Conservation (phyloP, 2,113 vertebrate genomes). For the Dascyllus trimaculatus region DNA sequence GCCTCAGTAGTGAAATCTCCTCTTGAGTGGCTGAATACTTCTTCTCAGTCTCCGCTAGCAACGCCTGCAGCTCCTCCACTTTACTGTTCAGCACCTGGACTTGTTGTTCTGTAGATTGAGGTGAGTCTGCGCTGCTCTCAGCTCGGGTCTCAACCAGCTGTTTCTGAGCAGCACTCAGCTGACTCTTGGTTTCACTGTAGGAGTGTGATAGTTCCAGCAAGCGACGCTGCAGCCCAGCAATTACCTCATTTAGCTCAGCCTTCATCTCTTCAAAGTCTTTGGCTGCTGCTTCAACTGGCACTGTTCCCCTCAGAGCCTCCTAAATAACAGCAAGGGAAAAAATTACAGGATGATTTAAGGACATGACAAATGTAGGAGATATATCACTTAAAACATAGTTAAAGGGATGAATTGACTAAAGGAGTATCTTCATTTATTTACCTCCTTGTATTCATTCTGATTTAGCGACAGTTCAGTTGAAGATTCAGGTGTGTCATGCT, state of each 20-base stretch:
- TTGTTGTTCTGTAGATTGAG: slow-evolving; percentile 53
- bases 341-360: background rate
- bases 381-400: background rate
- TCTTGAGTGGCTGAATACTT: slow-evolving; percentile 83
- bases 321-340: slow-evolving; percentile 56
- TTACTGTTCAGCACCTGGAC: slow-evolving; percentile 64
- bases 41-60: slow-evolving; percentile 84
- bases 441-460: too few relatives aligned
- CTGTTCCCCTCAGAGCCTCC: slow-evolving; percentile 88
- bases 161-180: slow-evolving; percentile 86
- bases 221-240: slow-evolving; percentile 90
- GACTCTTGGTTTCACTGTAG: slow-evolving; percentile 92
- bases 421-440: too few relatives aligned
- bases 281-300: slow-evolving; percentile 84
- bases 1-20: slow-evolving; percentile 87
- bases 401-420: too few relatives aligned
- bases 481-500: too few relatives aligned
- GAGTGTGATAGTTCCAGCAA: slow-evolving; percentile 91
- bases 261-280: slow-evolving; percentile 90
- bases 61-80: slow-evolving; percentile 87
- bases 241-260: slow-evolving; percentile 84
- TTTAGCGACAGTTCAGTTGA: too few relatives aligned
- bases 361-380: background rate
- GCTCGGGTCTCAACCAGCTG: slow-evolving; percentile 72
- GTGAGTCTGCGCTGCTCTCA: slow-evolving; percentile 10